Conservation (phyloP, 53 echinoderm and acorn worm species). For the Zoroaster sp. region DNA sequence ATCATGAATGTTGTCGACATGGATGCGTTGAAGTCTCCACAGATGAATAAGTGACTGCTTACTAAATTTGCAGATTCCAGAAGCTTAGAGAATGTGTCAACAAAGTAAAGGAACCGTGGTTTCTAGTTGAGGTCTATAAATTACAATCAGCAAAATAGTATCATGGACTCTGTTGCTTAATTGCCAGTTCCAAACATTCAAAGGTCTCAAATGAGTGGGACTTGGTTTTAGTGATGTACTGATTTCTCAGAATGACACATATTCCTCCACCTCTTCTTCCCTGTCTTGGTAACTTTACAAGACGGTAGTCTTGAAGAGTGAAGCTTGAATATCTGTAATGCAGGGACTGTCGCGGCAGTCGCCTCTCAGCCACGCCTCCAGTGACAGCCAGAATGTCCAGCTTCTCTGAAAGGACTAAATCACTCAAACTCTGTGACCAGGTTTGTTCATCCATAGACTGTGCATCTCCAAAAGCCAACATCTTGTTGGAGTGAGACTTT, state of each 20-base stretch:
- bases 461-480: not conserved
- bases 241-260: not conserved
- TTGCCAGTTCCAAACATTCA: not conserved
- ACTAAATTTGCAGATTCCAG: not conserved
- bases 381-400: not conserved
- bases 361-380: not conserved
- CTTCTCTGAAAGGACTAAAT: not conserved
- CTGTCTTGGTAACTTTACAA: not conserved
- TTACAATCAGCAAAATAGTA: not conserved
- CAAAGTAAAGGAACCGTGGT: not conserved
- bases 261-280: not conserved
- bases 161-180: not conserved
- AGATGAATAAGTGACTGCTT: not conserved
- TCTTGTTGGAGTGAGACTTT: not conserved
- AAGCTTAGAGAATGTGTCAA: not conserved
- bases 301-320: not conserved
- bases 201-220: not conserved
- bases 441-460: conserved; percentile 13
- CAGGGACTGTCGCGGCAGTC: not conserved
- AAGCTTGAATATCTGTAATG: not conserved
- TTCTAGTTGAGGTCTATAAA: not conserved
- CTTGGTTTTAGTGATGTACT: not conserved
- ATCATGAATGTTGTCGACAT: not conserved
- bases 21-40: conserved; percentile 3
- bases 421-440: not conserved